These are phyloP conservation scores for Cerastoderma edule DNA, from an alignment of 2,888 invertebrate genomes.

Conservation along the genomic window DNA sequence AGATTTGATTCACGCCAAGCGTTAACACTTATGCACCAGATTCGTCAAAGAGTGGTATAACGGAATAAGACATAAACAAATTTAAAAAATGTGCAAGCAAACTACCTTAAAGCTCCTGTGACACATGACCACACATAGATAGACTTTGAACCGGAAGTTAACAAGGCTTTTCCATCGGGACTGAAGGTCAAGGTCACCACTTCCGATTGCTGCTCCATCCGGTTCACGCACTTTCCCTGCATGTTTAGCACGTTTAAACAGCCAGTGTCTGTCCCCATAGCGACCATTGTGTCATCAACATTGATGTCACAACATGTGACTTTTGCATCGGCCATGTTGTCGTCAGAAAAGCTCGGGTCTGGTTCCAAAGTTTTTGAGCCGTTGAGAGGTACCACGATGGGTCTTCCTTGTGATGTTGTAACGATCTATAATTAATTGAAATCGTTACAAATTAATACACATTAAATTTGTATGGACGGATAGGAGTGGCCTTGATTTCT, in stretches of 20 bases:
- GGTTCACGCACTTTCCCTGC: slow-evolving; percentile 61
- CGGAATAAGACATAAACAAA: too few relatives aligned
- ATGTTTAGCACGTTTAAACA: slow-evolving; percentile 66
- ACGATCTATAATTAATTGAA: too few relatives aligned
- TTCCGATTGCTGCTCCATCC: slow-evolving; percentile 70
- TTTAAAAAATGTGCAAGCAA: too few relatives aligned
- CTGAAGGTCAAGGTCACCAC: slow-evolving; percentile 63
- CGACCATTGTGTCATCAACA: slow-evolving; percentile 67
- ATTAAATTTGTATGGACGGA: too few relatives aligned
- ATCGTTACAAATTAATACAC: too few relatives aligned
- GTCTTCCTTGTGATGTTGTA: slow-evolving; percentile 72
- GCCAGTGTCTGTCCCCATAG: slow-evolving; percentile 68
- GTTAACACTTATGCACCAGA: too few relatives aligned
- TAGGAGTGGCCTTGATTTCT: too few relatives aligned
- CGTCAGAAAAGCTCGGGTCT: slow-evolving; percentile 41
- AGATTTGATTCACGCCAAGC: too few relatives aligned
- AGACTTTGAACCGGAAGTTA: slow-evolving; percentile 72
- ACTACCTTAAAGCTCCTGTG: slow-evolving; percentile 58
- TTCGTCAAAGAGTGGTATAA: too few relatives aligned
- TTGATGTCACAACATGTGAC: slow-evolving; percentile 67
- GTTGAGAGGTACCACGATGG: slow-evolving; percentile 61
- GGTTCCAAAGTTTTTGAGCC: slow-evolving; percentile 29
- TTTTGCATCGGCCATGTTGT: slow-evolving; percentile 69
- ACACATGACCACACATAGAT: slow-evolving; percentile 73
- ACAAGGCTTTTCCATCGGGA: slow-evolving; percentile 63